These are phyloP conservation scores for Cheilinus undulatus DNA, from an alignment of 2,113 vertebrate genomes.

Conservation along the genomic window DNA sequence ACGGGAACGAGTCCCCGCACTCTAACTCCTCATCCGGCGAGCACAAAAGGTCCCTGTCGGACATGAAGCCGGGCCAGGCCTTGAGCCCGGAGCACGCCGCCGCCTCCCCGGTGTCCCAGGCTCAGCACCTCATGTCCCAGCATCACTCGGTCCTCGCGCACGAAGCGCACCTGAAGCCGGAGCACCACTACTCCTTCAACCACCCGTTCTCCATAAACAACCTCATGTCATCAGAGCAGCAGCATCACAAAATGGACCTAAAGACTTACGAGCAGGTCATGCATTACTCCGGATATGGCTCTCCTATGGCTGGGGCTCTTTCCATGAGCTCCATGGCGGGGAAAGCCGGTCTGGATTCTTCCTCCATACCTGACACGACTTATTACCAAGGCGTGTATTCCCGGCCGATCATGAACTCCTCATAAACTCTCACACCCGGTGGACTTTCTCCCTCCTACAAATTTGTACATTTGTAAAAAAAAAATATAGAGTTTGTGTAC, in stretches of 20 bases:
- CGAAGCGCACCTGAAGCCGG: conserved; percentile 95
- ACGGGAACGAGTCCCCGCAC: conserved; percentile 90
- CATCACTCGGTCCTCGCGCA: conserved; percentile 92
- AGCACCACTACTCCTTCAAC: conserved; percentile 99
- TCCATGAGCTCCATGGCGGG: conserved; percentile 96
- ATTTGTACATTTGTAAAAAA: conserved; percentile 87
- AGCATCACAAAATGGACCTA: conserved; percentile 99
- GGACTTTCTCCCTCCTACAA: conserved; percentile 69
- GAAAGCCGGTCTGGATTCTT: conserved; percentile 92
- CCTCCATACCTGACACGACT: conserved; percentile 92
- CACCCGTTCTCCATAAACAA: conserved; percentile 99
- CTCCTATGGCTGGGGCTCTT: conserved; percentile 93
- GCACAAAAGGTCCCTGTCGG: conserved; percentile 89
- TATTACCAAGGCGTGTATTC: conserved; percentile 98
- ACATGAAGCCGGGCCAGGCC: conserved; percentile 85
- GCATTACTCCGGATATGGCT: conserved; percentile 96
- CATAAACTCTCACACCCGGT: conserved; percentile 80
- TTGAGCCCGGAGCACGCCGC: conserved; percentile 89
- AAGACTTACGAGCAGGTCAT: conserved; percentile 99
- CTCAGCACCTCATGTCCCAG: conserved; percentile 90
- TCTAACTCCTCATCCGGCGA: conserved; percentile 91
- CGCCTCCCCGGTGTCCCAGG: conserved; percentile 86
- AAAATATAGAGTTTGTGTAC: conserved; percentile 84
- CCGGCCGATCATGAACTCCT: conserved; percentile 98
- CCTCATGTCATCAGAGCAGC: conserved; percentile 98